Evolutionary conservation across 2,888 invertebrate species (phyloP).

Genomic region (Tenthredo mesomela): DNA sequence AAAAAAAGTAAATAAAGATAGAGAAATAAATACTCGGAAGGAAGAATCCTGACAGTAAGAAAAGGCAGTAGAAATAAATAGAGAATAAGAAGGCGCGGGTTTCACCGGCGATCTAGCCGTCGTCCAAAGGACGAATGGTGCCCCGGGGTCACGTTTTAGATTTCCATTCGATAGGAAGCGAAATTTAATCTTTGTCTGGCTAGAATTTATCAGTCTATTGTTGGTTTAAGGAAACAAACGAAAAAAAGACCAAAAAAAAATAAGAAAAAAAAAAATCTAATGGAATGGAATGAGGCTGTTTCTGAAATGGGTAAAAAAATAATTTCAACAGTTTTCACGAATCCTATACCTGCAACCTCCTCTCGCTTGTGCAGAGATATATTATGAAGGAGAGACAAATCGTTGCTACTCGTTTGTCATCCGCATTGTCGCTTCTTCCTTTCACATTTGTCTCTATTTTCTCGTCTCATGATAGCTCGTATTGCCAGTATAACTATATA

Average conservation of each 20-base stretch:
- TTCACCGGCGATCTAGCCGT: constrained; percentile 22
- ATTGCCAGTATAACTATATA: neutral
- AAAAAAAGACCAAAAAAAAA: neutral
- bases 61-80: constrained; percentile 8
- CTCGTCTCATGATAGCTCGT: neutral
- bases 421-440: neutral
- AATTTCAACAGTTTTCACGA: neutral
- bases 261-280: neutral
- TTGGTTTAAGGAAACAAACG: neutral
- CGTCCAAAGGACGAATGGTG: constrained; percentile 47
- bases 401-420: neutral
- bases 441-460: constrained; percentile 24
- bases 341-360: neutral
- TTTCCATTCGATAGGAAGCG: constrained; percentile 64
- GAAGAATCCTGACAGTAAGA: constrained; percentile 1
- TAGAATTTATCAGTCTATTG: constrained; percentile 48
- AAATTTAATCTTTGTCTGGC: constrained; percentile 61
- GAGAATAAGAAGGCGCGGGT: neutral
- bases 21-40: neutral
- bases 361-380: neutral
- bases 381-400: neutral
- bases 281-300: neutral
- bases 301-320: neutral
- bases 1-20: neutral
- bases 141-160: constrained; percentile 63